Base-by-base conservation (phyloP, 1,140 invertebrate genomes). In the Frieseomelitta varia region DNA sequence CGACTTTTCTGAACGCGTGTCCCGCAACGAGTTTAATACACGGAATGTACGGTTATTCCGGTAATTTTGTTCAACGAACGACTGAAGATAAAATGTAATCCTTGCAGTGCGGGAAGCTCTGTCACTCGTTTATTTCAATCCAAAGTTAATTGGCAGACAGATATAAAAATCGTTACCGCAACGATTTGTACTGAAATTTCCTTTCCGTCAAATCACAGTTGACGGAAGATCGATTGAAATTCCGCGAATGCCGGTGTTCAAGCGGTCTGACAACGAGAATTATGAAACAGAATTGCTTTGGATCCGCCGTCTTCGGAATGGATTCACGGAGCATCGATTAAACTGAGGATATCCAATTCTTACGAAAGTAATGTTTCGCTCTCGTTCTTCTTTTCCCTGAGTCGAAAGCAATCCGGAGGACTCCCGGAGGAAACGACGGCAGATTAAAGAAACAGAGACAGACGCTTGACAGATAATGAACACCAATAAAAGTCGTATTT, bases 401-500 rank as follows among this genome's bases (percentile, higher is more conserved):
- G 34, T 63, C 67, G 58, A 55, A 56, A 47, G 77, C 39, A 79
- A 79, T 79, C 61, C 19, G 10, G 14, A 24, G 19, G 39, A 84
- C 55, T 84, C 56, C 56, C 21, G 3, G 17, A 39, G 53, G 58
- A 39, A 19, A 34, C 34, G 55, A 53, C 53, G 24, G 47, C 8
- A 58, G 27, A 73, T 79, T 79, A 79, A 27, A 84, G 51, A 24
- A 79, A 79, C 65, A 67, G 68, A 79, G 77, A 73, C 77, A 27
- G 68, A 67, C 68, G 56, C 58, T 67, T 84, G 76, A 73, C 68
- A 61, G 76, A 77, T 72, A 84, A 72, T 73, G 77, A 65, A 53
- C 68, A 47, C 51, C 51, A 65, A 72, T 79, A 73, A 79, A 73
- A 47, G 51, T 19, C 39, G 68, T 55, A 71, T 58, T 65, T 79